These are phyloP conservation scores for Hesperophylax magnus DNA, from an alignment of 1,140 invertebrate genomes.

Conservation along the genomic window DNA sequence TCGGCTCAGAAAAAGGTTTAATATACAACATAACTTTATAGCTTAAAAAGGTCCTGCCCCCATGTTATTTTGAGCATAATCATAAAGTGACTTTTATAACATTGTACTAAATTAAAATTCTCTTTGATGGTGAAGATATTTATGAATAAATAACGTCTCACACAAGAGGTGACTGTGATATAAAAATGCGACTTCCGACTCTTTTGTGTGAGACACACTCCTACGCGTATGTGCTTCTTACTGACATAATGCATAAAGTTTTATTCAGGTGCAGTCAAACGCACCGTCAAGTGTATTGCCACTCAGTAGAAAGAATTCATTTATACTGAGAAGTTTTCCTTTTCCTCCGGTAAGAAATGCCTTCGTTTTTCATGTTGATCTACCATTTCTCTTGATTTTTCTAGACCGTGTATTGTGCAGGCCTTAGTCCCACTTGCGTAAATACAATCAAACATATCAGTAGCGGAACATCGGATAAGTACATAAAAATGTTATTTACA, in stretches of 20 bases:
- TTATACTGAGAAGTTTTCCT: neutral
- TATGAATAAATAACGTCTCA: conserved; percentile 26
- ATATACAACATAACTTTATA: too few relatives aligned
- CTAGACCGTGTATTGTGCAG: neutral
- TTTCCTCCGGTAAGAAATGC: neutral
- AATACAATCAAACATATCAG: neutral
- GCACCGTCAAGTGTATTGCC: neutral
- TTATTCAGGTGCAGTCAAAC: neutral
- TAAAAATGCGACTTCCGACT: conserved; percentile 28
- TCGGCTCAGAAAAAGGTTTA: too few relatives aligned
- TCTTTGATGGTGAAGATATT: conserved; percentile 19
- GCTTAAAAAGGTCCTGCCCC: neutral
- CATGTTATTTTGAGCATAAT: neutral
- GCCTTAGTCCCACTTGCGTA: neutral
- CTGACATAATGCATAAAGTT: conserved; percentile 16
- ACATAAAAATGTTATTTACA: too few relatives aligned
- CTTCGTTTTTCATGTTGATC: neutral
- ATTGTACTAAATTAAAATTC: conserved; percentile 26
- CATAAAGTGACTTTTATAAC: conserved; percentile 25
- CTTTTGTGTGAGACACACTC: conserved; percentile 14
- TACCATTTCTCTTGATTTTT: neutral
- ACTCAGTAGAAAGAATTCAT: neutral
- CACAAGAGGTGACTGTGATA: conserved; percentile 14
- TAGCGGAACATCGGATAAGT: neutral
- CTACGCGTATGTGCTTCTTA: conserved; percentile 2